A percentile compares a stretch with the other conserved stretches of the same genome.
phyloP scores from a whole-genome alignment of 1,140 invertebrate genomes.

The Portunus trituberculatus region DNA sequence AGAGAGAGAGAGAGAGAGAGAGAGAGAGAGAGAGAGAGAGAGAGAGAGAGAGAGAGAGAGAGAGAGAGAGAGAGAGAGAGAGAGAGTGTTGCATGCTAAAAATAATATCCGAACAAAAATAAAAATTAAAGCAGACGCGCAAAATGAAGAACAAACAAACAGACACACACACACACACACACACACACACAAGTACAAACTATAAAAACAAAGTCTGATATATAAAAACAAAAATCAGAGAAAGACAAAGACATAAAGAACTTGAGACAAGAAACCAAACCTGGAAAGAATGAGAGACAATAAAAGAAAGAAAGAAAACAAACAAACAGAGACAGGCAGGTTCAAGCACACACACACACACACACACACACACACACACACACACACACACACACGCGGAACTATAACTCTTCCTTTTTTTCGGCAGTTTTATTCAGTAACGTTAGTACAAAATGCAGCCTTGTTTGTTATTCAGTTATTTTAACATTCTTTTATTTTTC shows the following conservation, averaged over 20 bases:
- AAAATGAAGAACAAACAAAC: too few relatives aligned
- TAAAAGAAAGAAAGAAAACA: not conserved
- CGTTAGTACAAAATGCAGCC: not conserved
- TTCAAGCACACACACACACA: not conserved
- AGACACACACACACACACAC: too few relatives aligned
- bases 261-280: not conserved
- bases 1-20: slow-evolving; percentile 23
- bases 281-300: not conserved
- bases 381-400: slow-evolving; percentile 36
- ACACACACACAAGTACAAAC: too few relatives aligned
- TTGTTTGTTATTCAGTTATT: slow-evolving; percentile 9
- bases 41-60: slow-evolving; percentile 14
- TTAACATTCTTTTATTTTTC: not conserved
- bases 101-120: too few relatives aligned
- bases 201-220: not conserved
- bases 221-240: not conserved
- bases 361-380: slow-evolving; percentile 51
- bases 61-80: too few relatives aligned
- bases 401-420: too few relatives aligned
- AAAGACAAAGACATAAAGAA: not conserved
- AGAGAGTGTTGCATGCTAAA: too few relatives aligned
- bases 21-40: slow-evolving; percentile 23
- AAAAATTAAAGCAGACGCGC: too few relatives aligned
- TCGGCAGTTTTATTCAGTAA: too few relatives aligned
- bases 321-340: not conserved